phyloP scores from a whole-genome alignment of 1,140 invertebrate genomes.

The Diorhabda carinulata region DNA sequence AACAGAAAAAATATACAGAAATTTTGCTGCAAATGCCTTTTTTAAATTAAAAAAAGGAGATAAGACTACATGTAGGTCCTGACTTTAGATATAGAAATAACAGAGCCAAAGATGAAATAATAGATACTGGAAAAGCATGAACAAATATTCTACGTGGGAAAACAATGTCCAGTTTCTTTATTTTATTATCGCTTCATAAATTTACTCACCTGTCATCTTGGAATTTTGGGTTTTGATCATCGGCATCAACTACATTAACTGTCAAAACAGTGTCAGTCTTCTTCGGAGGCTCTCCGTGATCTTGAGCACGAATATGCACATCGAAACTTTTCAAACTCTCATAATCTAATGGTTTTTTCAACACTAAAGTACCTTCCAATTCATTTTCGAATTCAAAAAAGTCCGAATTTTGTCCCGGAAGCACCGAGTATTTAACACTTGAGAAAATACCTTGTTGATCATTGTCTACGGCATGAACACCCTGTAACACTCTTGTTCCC shows the following conservation, averaged over 20 bases:
- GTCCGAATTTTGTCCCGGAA: slow-evolving; percentile 73
- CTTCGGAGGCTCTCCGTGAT: slow-evolving; percentile 77
- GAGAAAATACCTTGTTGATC: slow-evolving; percentile 88
- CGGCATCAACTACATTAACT: slow-evolving; percentile 81
- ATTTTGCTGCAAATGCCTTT: too few species aligned
- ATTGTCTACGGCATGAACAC: slow-evolving; percentile 72
- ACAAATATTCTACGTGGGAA: too few species aligned
- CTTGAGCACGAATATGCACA: slow-evolving; percentile 74
- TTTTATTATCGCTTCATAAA: too few species aligned
- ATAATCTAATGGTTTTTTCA: slow-evolving; percentile 78
- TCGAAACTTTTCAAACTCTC: slow-evolving; percentile 79
- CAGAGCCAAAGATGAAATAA: too few species aligned
- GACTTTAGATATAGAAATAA: too few species aligned
- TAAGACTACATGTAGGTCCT: too few species aligned
- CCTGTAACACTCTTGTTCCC: slow-evolving; percentile 73
- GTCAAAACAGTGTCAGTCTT: slow-evolving; percentile 69
- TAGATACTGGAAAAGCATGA: too few species aligned
- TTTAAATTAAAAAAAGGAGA: too few species aligned
- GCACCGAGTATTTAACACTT: slow-evolving; percentile 79
- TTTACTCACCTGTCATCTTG: slow-evolving; percentile 15
- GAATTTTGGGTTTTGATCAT: slow-evolving; percentile 81
- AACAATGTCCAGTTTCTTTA: too few species aligned
- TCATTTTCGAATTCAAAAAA: slow-evolving; percentile 79
- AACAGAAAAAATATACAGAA: too few species aligned
- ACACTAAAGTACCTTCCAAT: slow-evolving; percentile 78